These are phyloP conservation scores for Chaenogobius annularis DNA, from an alignment of 2,113 vertebrate genomes.

Conservation along the genomic window DNA sequence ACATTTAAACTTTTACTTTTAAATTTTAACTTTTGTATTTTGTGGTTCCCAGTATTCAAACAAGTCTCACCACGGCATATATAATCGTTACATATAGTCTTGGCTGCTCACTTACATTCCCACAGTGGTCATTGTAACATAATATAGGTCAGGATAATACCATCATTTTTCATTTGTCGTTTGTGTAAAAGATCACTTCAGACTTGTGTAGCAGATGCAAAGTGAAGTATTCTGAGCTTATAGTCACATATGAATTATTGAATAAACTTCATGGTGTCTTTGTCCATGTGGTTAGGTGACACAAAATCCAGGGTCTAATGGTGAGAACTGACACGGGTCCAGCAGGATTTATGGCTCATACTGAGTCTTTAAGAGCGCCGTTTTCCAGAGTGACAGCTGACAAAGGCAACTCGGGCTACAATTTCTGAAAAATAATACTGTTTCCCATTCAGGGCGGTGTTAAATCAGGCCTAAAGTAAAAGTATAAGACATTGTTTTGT, in stretches of 20 bases:
- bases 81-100: no score
- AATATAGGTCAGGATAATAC: conserved; percentile 11
- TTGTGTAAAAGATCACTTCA: not conserved
- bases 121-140: conserved; percentile 16
- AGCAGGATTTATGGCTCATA: conserved; percentile 58
- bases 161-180: conserved; percentile 29
- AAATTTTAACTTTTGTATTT: not conserved
- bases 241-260: conserved; percentile 33
- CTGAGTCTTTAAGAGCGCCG: conserved; percentile 53
- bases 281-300: conserved; percentile 42
- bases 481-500: not conserved
- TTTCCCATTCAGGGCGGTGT: not conserved
- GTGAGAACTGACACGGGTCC: conserved; percentile 58
- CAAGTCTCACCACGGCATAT: no score
- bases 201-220: conserved; percentile 3
- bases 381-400: conserved; percentile 48
- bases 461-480: not conserved
- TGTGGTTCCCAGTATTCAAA: not conserved
- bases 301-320: conserved; percentile 40
- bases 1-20: no score
- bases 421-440: conserved; percentile 29
- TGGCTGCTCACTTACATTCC: conserved; percentile 12
- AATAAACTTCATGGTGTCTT: conserved; percentile 30
- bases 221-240: conserved; percentile 1
- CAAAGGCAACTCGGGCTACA: conserved; percentile 42